phyloP scores from a whole-genome alignment of 2,888 invertebrate species.

The Brenthis ino region DNA sequence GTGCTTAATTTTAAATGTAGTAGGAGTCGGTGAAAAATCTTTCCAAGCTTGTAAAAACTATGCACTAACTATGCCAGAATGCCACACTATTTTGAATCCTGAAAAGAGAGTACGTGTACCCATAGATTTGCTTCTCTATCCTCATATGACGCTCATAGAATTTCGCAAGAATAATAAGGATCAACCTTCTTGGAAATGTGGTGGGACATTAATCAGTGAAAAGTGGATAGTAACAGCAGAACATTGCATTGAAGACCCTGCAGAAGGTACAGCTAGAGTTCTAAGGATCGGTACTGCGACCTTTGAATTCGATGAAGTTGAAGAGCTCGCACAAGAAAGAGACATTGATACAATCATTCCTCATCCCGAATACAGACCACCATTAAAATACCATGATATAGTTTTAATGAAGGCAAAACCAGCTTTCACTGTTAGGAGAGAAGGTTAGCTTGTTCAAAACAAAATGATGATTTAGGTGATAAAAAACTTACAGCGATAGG shows the following conservation, averaged over 20 bases:
- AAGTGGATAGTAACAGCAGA: conserved; percentile 75
- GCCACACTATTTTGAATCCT: conserved; percentile 66
- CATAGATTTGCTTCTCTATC: conserved; percentile 78
- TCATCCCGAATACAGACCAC: conserved; percentile 82
- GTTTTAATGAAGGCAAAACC: conserved; percentile 82
- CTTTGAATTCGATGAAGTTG: conserved; percentile 72
- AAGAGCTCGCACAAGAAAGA: conserved; percentile 77
- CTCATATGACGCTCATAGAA: conserved; percentile 84
- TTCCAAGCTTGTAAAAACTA: conserved; percentile 65
- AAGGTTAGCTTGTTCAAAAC: conserved; percentile 84
- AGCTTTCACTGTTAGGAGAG: conserved; percentile 73
- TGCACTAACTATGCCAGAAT: conserved; percentile 70
- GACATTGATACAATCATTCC: conserved; percentile 63
- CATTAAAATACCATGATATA: conserved; percentile 84
- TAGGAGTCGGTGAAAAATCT: conserved; percentile 61
- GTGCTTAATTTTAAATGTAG: conserved; percentile 33
- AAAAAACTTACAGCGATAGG: conserved; percentile 82
- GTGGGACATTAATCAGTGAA: conserved; percentile 68
- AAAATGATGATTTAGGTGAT: conserved; percentile 48
- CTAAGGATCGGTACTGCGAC: conserved; percentile 81
- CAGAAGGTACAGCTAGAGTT: conserved; percentile 73
- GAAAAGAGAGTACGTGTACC: conserved; percentile 65
- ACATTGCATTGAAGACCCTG: conserved; percentile 67
- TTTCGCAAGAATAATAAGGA: conserved; percentile 47
- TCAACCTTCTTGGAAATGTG: conserved; percentile 68